Evolutionary conservation across 2,888 invertebrate species (phyloP).

Genomic region (Norana najaformis): DNA sequence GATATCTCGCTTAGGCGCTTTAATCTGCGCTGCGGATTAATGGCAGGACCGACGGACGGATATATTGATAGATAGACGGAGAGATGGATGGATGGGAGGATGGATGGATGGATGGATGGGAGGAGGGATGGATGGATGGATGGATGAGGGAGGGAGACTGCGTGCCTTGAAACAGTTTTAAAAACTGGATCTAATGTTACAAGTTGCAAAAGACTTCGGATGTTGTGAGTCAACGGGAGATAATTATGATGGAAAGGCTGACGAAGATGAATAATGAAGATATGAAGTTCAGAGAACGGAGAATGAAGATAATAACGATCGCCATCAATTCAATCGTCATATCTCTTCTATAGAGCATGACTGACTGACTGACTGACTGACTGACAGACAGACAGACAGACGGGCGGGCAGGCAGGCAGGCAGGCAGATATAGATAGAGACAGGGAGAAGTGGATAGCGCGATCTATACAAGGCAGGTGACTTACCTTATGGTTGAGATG

Average conservation of each 20-base stretch:
- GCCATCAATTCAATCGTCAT: not conserved
- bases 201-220: not conserved
- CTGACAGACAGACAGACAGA: not conserved
- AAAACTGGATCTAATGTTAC: not conserved
- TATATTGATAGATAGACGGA: not conserved
- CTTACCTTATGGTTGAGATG: constrained; percentile 1
- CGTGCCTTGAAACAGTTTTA: not conserved
- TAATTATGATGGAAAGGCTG: not conserved
- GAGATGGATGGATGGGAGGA: not conserved
- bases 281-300: no score
- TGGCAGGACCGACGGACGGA: not conserved
- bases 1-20: not conserved
- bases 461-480: not conserved
- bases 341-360: not conserved
- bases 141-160: no score
- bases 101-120: not conserved
- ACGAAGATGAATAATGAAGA: not conserved
- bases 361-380: not conserved
- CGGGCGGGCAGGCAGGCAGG: no score
- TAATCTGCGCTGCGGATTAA: not conserved
- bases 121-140: not conserved
- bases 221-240: not conserved
- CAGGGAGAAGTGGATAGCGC: not conserved
- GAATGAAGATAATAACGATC: not conserved
- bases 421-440: no score